Conservation (phyloP, 92 coral and sea anemone genomes). For the Phenganax subtilis region DNA sequence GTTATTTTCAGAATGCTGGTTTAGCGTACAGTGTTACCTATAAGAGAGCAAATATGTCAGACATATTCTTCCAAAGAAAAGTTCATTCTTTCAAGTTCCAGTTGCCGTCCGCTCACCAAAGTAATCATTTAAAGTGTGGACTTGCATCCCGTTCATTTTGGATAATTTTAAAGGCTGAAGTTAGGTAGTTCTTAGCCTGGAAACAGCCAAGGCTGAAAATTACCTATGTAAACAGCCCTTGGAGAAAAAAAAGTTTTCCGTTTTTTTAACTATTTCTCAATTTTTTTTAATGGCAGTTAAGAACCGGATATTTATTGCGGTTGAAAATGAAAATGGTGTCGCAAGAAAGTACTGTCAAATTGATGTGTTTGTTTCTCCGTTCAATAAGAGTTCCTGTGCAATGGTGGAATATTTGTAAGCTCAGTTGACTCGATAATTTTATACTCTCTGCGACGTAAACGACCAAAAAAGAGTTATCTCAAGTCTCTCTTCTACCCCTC, state of each 20-base stretch:
- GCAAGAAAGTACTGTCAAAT: conserved; percentile 16
- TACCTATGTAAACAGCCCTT: neutral
- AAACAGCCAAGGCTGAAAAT: too few relatives aligned
- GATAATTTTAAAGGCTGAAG: too few relatives aligned
- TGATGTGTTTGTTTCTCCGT: neutral
- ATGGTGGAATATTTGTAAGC: conserved; percentile 29
- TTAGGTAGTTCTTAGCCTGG: too few relatives aligned
- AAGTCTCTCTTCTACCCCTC: too few relatives aligned
- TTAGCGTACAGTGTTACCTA: conserved; percentile 11
- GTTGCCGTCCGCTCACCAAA: conserved; percentile 15
- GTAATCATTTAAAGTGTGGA: neutral
- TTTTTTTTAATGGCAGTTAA: conserved; percentile 3
- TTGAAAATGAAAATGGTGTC: conserved; percentile 27
- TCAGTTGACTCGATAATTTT: neutral
- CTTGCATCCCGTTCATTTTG: too few relatives aligned
- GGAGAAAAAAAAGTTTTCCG: neutral
- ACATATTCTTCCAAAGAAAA: conserved; percentile 20
- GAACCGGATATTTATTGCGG: neutral
- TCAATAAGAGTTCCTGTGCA: neutral
- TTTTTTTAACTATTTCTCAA: neutral
- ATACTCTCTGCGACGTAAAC: too few relatives aligned
- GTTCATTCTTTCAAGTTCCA: conserved; percentile 5
- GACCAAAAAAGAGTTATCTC: too few relatives aligned
- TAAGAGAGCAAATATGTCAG: neutral
- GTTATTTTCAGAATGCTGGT: conserved; percentile 13